Conservation (phyloP, 2,888 invertebrate genomes). For the Caenorhabditis afra region DNA sequence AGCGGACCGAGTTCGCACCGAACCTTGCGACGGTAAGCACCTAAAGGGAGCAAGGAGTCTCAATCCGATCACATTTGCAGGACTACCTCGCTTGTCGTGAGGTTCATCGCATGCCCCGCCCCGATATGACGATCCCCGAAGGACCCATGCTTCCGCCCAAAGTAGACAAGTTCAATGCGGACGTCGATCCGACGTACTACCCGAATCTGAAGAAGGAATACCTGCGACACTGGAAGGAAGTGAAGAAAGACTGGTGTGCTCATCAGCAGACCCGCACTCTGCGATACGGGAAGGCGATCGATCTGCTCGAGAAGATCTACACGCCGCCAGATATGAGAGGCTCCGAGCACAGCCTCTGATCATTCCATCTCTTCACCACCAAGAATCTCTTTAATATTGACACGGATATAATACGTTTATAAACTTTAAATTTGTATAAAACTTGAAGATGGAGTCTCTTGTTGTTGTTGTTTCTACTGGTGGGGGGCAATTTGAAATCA, state of each 20-base stretch:
- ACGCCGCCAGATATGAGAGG: slow-evolving; percentile 17
- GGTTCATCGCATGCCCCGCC: slow-evolving; percentile 69
- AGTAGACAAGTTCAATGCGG: slow-evolving; percentile 39
- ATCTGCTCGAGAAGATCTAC: slow-evolving; percentile 38
- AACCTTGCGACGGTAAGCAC: slow-evolving; percentile 38
- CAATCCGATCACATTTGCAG: slow-evolving; percentile 41
- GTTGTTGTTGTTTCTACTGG: background rate
- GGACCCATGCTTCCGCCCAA: slow-evolving; percentile 34
- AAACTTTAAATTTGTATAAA: no score
- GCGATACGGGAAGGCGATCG: slow-evolving; percentile 27
- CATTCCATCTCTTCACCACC: no score
- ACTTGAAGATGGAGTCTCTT: no score
- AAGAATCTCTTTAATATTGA: no score
- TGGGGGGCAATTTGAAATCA: background rate
- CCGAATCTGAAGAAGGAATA: slow-evolving; percentile 63
- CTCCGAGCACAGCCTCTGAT: no score
- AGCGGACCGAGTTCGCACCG: slow-evolving; percentile 52
- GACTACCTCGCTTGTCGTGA: slow-evolving; percentile 73
- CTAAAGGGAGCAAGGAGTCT: background rate
- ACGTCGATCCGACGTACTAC: slow-evolving; percentile 33
- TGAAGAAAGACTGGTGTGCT: slow-evolving; percentile 65
- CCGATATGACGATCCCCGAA: slow-evolving; percentile 50
- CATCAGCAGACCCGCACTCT: slow-evolving; percentile 31
- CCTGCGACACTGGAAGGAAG: slow-evolving; percentile 70
- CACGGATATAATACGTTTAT: no score